Conservation (phyloP, 1,140 invertebrate species). For the Philotrypesis tridentata region DNA sequence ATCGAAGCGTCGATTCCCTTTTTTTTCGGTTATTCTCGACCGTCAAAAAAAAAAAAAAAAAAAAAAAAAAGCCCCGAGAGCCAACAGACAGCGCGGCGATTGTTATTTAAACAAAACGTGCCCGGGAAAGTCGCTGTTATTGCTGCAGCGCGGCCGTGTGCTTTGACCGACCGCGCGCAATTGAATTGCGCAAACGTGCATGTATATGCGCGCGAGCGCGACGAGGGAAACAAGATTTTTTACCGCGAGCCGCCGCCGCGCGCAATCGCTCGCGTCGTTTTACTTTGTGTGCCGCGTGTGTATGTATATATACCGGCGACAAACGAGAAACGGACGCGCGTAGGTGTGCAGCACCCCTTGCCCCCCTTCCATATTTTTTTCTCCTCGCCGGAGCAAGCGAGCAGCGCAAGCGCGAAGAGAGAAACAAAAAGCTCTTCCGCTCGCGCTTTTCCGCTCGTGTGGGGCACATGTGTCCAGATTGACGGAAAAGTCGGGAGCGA, state of each 20-base stretch:
- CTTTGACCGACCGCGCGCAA: not conserved
- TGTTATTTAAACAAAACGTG: not conserved
- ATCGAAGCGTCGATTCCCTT: not conserved
- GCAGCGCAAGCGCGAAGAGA: slow-evolving; percentile 21
- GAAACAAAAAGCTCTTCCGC: not conserved
- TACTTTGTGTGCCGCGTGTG: too few relatives aligned
- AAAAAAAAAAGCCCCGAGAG: not conserved
- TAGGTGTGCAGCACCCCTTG: too few relatives aligned
- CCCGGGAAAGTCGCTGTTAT: not conserved
- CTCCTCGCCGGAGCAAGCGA: not conserved
- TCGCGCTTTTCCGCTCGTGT: slow-evolving; percentile 21
- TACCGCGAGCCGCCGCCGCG: not conserved
- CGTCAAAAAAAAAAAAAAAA: not conserved
- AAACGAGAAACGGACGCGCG: slow-evolving; percentile 18
- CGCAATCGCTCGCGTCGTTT: not conserved
- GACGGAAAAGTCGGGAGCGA: slow-evolving; percentile 8
- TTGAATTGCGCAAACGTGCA: not conserved
- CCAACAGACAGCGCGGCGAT: not conserved
- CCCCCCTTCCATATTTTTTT: not conserved
- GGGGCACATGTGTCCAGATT: slow-evolving; percentile 31
- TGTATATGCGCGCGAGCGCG: too few relatives aligned
- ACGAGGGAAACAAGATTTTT: not conserved
- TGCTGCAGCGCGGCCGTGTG: not conserved
- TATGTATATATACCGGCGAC: too few relatives aligned
- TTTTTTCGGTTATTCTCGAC: not conserved